phyloP scores from a whole-genome alignment of 1,140 invertebrate genomes.

The Palaemon carinicauda region DNA sequence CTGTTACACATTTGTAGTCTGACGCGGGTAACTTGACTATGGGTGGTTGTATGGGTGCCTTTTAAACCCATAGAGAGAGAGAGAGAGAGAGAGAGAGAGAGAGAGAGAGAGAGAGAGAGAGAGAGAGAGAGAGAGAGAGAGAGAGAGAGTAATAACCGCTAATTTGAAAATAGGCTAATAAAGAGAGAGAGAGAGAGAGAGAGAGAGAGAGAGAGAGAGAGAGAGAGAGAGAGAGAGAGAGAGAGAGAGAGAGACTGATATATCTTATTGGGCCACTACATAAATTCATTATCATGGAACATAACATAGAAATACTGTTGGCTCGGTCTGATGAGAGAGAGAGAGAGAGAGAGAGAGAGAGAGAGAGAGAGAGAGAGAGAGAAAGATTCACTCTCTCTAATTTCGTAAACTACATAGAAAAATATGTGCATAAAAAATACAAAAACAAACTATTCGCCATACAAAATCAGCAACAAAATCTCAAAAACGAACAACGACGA shows the following conservation, averaged over 20 bases:
- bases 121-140: not conserved
- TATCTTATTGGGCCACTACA: no score
- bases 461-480: not conserved
- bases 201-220: not conserved
- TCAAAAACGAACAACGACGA: not conserved
- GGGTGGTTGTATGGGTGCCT: not conserved
- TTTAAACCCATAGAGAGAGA: no score
- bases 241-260: not conserved
- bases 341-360: not conserved
- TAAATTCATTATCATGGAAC: not conserved
- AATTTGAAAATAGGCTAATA: no score
- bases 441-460: not conserved
- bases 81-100: not conserved
- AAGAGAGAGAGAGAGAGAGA: not conserved
- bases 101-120: not conserved
- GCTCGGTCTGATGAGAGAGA: no score
- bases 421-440: not conserved
- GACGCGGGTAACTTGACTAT: not conserved
- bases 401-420: not conserved
- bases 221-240: not conserved
- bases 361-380: not conserved
- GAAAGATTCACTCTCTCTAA: not conserved
- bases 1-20: no score
- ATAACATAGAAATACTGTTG: not conserved
- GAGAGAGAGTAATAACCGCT: not conserved